phyloP scores from a whole-genome alignment of 2,888 invertebrate species.

The Drosophila parthenogenetica region DNA sequence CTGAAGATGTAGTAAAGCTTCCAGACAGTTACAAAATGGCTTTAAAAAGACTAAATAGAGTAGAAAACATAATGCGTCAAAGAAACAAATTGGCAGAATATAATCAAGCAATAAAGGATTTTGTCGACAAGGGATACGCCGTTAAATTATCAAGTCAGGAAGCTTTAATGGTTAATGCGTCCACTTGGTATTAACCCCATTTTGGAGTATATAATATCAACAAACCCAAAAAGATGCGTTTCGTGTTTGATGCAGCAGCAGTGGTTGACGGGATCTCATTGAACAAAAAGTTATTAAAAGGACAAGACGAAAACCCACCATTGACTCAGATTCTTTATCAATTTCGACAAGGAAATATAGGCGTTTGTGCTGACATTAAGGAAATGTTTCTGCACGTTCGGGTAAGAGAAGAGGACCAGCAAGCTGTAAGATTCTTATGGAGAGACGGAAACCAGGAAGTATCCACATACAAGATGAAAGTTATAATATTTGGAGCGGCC shows the following conservation, averaged over 20 bases:
- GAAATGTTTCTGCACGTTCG: background rate
- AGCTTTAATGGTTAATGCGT: background rate
- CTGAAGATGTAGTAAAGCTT: too few species aligned
- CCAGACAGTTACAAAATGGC: slow-evolving; percentile 9
- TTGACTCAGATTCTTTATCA: background rate
- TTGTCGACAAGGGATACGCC: too few species aligned
- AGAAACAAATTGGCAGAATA: background rate
- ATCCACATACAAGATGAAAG: background rate
- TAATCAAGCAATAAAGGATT: background rate
- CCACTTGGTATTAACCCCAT: slow-evolving; percentile 8
- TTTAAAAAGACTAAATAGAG: background rate
- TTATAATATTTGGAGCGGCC: slow-evolving; percentile 16
- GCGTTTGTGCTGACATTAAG: background rate
- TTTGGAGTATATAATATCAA: slow-evolving; percentile 7
- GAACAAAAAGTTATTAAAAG: background rate
- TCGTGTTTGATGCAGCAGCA: slow-evolving; percentile 15
- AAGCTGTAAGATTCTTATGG: background rate
- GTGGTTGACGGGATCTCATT: slow-evolving; percentile 1
- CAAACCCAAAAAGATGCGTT: slow-evolving; percentile 9
- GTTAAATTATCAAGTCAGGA: too few species aligned
- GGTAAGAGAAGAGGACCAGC: background rate
- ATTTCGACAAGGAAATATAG: background rate
- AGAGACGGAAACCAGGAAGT: slow-evolving; percentile 5
- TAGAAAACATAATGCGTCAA: slow-evolving; percentile 2
- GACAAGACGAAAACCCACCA: background rate